These are phyloP conservation scores for Phengaris arion DNA, from an alignment of 2,888 invertebrate species.

Conservation along the genomic window DNA sequence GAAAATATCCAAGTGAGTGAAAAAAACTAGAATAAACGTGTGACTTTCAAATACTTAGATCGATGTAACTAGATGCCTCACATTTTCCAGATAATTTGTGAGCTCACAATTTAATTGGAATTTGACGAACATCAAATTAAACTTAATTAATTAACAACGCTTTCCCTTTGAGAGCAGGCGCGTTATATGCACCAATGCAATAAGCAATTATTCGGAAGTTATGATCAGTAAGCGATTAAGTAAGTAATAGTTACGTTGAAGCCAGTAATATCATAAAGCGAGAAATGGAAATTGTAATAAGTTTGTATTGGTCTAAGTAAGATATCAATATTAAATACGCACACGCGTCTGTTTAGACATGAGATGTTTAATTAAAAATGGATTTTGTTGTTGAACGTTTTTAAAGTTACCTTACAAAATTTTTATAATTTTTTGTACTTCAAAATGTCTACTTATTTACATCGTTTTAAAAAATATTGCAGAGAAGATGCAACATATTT, in stretches of 20 bases:
- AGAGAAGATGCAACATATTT: too few relatives aligned
- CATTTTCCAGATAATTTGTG: not conserved
- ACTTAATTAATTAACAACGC: slow-evolving; percentile 5
- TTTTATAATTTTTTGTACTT: too few relatives aligned
- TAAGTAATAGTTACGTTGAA: not conserved
- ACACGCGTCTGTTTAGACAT: too few relatives aligned
- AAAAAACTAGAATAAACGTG: not conserved
- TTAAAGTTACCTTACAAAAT: too few relatives aligned
- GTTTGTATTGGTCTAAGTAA: too few relatives aligned
- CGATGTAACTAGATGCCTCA: not conserved
- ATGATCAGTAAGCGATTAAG: slow-evolving; percentile 7
- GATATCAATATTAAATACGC: too few relatives aligned
- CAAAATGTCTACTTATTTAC: too few relatives aligned
- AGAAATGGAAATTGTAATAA: too few relatives aligned
- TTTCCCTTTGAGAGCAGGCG: not conserved
- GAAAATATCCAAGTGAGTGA: not conserved
- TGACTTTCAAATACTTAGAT: not conserved
- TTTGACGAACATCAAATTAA: not conserved
- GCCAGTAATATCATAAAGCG: too few relatives aligned
- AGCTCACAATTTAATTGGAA: not conserved
- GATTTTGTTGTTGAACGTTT: too few relatives aligned
- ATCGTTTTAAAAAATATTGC: too few relatives aligned
- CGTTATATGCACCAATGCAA: not conserved
- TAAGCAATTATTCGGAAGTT: slow-evolving; percentile 12
- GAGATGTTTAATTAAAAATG: too few relatives aligned